Evolutionary conservation across 2,888 invertebrate species (phyloP), one percentile per base, ranked within the genome.

Genomic region (Macrosiphum euphorbiae): DNA sequence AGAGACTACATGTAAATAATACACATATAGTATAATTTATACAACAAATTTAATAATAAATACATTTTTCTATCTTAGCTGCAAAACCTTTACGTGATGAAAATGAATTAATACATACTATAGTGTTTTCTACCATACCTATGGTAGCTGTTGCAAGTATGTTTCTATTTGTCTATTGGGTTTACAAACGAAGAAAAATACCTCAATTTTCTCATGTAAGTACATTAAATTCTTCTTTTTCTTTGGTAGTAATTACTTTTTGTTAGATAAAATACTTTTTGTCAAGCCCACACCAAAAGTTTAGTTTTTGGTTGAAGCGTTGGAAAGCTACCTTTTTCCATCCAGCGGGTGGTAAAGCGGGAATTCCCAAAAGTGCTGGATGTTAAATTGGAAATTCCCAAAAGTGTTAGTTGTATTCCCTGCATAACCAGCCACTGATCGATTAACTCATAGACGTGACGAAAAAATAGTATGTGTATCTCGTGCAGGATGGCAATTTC

Each of bases 201-300:
- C 86, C 94, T 90, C 90, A 94, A 26, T 94, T 94, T 90, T 90
- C 94, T 47, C 94, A 94, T 90, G 94, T 94, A 94, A 94, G 94
- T 94, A 90, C 67, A 85, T 86, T 20, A 28, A 5, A 28, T 41
- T 28, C 20, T 28, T 67, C 13, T 67, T n/a, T 67, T 67, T 67
- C 13, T n/a, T 67, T 67, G 10, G n/a, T 67, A 55, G 55, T 55
- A 55, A 55, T 24, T 55, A 55, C 55, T 55, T 20, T 55, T 55
- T 55, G 16, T 52, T 52, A 20, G 52, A 24, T 55, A 55, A 55
- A 55, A 24, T 55, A 55, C 5, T 55, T 55, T 55, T 55, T 55
- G 16, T 47, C 47, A 8, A 0, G 47, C 47, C 47, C 10, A 10
- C 47, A 47, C 47, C 47, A 11, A 47, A 47, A 47, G 47, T 47